These are phyloP conservation scores for Tenualosa ilisha DNA, from an alignment of 2,797 vertebrate genomes.

Conservation along the genomic window DNA sequence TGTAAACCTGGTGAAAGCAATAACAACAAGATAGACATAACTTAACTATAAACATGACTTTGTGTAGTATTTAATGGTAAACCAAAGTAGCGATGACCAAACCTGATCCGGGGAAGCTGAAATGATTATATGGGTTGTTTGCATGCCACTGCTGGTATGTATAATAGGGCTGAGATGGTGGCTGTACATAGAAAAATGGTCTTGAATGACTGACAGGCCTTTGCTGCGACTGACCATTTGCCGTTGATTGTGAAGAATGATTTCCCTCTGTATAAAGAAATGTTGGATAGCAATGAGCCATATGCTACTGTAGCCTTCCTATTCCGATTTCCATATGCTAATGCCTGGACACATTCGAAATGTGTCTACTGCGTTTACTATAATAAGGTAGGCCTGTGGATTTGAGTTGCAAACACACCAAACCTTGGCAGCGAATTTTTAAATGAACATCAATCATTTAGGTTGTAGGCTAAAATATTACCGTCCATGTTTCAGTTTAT, in stretches of 20 bases:
- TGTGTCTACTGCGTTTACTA: too few species aligned
- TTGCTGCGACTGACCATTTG: slow-evolving; percentile 52
- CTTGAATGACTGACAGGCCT: slow-evolving; percentile 64
- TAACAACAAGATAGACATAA: background rate
- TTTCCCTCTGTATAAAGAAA: slow-evolving; percentile 38
- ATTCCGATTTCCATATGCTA: background rate
- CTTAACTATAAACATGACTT: background rate
- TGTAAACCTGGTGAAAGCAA: slow-evolving; percentile 64
- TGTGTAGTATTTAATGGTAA: background rate
- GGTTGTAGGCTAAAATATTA: background rate
- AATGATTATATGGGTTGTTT: slow-evolving; percentile 68
- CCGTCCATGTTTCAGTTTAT: background rate
- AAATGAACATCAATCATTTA: background rate
- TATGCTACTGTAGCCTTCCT: background rate
- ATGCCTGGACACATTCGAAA: background rate
- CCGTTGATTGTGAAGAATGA: slow-evolving; percentile 55
- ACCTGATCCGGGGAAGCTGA: slow-evolving; percentile 70
- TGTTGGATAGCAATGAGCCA: background rate
- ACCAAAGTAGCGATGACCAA: background rate
- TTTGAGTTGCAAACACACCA: background rate
- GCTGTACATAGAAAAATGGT: slow-evolving; percentile 80
- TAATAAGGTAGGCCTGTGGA: background rate
- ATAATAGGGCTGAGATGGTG: slow-evolving; percentile 72
- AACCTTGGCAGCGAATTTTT: background rate
- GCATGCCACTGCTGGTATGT: slow-evolving; percentile 72